These are phyloP conservation scores for Chorisops tibialis DNA, from an alignment of 2,888 invertebrate genomes.

Conservation along the genomic window DNA sequence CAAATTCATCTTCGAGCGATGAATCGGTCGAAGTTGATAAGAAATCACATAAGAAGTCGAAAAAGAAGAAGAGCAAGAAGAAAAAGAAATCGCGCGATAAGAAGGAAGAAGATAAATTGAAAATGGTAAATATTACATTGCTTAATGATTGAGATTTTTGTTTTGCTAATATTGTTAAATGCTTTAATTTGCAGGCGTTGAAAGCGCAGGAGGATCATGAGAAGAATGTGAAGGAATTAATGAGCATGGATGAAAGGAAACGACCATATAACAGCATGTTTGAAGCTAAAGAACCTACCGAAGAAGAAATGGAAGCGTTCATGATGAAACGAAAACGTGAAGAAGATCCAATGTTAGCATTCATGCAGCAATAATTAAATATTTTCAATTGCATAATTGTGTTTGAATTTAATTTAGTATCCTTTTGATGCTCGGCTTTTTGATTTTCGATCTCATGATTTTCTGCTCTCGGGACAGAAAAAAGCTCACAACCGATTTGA, in stretches of 20 bases:
- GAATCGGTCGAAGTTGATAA: constrained; percentile 48
- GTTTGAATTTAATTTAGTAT: too few species aligned
- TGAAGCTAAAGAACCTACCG: constrained; percentile 78
- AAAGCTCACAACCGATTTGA: too few species aligned
- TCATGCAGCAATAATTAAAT: too few species aligned
- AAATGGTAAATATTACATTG: constrained; percentile 49
- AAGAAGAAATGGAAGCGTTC: constrained; percentile 92
- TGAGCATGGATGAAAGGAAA: constrained; percentile 82
- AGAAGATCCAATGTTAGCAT: constrained; percentile 93
- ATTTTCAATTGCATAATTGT: too few species aligned
- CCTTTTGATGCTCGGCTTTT: too few species aligned
- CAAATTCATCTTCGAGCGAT: constrained; percentile 18
- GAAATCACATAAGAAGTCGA: constrained; percentile 39
- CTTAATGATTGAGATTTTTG: neutral
- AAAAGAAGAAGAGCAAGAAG: constrained; percentile 45
- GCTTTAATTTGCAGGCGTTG: constrained; percentile 54
- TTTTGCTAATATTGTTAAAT: neutral
- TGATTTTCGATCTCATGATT: too few species aligned
- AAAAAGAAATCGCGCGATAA: constrained; percentile 49
- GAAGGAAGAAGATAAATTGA: constrained; percentile 55
- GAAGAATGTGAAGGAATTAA: constrained; percentile 61
- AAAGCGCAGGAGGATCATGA: constrained; percentile 62
- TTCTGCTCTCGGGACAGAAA: too few species aligned
- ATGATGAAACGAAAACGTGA: constrained; percentile 77
- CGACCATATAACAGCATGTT: constrained; percentile 91